Conservation (phyloP, 2,113 vertebrate species). For the Tyto alba region DNA sequence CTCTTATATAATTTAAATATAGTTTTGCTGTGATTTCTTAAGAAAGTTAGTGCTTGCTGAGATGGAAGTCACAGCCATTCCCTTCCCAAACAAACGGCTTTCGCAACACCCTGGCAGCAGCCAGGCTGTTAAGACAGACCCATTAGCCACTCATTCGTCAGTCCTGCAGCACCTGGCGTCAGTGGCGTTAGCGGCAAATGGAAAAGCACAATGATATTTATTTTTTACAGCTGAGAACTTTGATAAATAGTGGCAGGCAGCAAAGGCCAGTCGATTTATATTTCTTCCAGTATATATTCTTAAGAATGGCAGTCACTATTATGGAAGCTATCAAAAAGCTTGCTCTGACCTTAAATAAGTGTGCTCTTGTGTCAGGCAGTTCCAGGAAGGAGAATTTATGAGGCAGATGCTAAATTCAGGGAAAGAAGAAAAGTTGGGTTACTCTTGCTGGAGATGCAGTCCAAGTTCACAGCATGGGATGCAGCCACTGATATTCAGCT, state of each 20-base stretch:
- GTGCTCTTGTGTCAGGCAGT: background rate
- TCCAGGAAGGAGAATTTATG: slow-evolving; percentile 18
- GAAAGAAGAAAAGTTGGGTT: background rate
- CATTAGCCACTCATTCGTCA: background rate
- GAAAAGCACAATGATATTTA: background rate
- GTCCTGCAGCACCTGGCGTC: background rate
- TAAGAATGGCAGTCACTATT: slow-evolving; percentile 30
- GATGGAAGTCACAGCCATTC: fast-evolving
- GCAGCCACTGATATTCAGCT: background rate
- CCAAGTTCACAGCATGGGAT: background rate
- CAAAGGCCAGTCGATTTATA: slow-evolving; percentile 23
- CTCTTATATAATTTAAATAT: background rate
- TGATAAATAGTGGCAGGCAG: slow-evolving; percentile 29
- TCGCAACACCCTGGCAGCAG: background rate
- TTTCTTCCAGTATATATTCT: slow-evolving; percentile 8
- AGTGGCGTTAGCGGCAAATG: background rate
- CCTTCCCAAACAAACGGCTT: background rate
- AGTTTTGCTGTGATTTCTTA: background rate
- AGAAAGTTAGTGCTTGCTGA: background rate
- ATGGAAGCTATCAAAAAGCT: slow-evolving; percentile 52
- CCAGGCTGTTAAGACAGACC: background rate
- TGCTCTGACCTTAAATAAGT: slow-evolving; percentile 36
- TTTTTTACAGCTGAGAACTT: background rate
- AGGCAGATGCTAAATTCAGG: background rate
- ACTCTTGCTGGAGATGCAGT: background rate